These are phyloP conservation scores for Spialia ferax DNA, from an alignment of 2,888 invertebrate species.

Conservation along the genomic window DNA sequence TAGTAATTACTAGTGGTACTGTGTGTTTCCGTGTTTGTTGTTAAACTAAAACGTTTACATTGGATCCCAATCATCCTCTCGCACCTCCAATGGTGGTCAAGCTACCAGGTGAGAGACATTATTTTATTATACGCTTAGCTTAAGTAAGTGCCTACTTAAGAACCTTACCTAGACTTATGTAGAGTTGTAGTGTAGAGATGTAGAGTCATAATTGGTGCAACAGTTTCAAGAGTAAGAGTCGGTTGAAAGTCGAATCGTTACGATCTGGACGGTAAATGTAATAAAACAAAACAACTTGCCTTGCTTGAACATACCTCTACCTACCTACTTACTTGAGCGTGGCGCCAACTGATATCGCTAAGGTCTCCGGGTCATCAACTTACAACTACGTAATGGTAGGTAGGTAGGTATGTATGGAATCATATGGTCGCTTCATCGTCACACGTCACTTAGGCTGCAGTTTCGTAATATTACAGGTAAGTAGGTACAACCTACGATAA, in stretches of 20 bases:
- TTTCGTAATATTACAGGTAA: neutral
- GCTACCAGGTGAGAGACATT: conserved; percentile 76
- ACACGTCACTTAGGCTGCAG: neutral
- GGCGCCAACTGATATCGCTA: conserved; percentile 50
- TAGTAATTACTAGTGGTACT: conserved; percentile 79
- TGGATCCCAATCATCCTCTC: conserved; percentile 81
- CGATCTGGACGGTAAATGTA: conserved; percentile 28
- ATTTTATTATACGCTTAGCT: conserved; percentile 20
- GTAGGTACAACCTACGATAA: too few relatives aligned
- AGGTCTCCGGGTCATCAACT: conserved; percentile 50
- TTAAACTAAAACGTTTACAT: conserved; percentile 76
- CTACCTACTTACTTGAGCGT: conserved; percentile 12
- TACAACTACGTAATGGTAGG: conserved; percentile 15
- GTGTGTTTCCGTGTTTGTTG: conserved; percentile 81
- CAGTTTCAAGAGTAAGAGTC: conserved; percentile 11
- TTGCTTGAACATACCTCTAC: too few relatives aligned
- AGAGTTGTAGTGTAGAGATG: conserved; percentile 18
- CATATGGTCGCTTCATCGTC: neutral
- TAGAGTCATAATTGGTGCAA: neutral
- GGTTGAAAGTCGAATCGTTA: conserved; percentile 42
- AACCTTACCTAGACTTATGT: neutral
- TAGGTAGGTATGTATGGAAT: conserved; percentile 10
- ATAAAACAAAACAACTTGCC: conserved; percentile 31
- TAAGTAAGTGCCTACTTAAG: too few relatives aligned
- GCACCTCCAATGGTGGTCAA: conserved; percentile 85